Evolutionary conservation across 1,140 invertebrate genomes (phyloP), one percentile per base, ranked within the genome.

Genomic region (Heliconius hewitsoni): DNA sequence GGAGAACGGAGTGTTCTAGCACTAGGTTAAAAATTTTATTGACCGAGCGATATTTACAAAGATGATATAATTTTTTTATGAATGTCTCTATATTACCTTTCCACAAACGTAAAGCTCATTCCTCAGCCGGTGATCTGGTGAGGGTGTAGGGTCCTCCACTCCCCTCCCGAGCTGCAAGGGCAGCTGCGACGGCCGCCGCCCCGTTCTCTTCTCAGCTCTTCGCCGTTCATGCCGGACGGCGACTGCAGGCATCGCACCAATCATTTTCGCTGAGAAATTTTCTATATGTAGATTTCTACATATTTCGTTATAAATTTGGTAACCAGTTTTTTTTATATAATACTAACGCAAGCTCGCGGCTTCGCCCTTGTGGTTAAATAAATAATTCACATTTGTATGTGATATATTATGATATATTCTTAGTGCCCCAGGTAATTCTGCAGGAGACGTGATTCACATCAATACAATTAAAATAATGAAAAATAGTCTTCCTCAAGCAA

Each of bases 191-290:
- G 97, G 97, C 81, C 97, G 94, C 82, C 95, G 96, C 19, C 83
- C 91, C 80, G 83, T 91, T 73, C 96, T 94, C 95, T 97, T 97
- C 86, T 97, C 96, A 84, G 96, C 96, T 82, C 97, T 96, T 74
- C 97, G 95, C 81, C 97, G 95, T 91, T 97, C 97, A 92, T 97
- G 97, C 89, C 97, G 96, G 50, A 98, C 97, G 23, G 97, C 97
- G 91, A 98, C 97, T 81, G 97, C 97, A 92, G 97, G 97, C 97
- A 97, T 98, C 74, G 97, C 97, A 82, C 97, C 97, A 87, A 98
- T 97, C 97, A 98, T 98, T 90, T 95, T 96, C 84, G 87, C 91
- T 92, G 88, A 42, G 82, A 82, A 71, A 71, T 66, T 60, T 19
- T 60, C 73, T 55, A 77, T 77, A 77, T 77, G 60, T 66, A 66